Evolutionary conservation across 2,888 invertebrate genomes (phyloP), one percentile per base, ranked within the genome.

Genomic region (Amiota minor): DNA sequence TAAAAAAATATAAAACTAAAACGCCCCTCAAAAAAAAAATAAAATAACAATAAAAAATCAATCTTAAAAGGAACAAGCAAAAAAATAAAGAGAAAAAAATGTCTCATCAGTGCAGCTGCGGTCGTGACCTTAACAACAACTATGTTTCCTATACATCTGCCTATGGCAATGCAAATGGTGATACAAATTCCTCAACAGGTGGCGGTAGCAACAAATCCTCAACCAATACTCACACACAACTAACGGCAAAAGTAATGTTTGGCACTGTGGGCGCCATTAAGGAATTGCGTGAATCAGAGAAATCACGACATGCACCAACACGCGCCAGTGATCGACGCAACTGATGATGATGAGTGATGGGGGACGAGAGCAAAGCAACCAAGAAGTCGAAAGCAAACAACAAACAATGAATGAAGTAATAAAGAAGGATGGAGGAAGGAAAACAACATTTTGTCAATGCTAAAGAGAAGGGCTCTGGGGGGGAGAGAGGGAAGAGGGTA

Each of bases 171-270:
- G 86, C 88, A 74, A 88, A 88, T 83, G 88, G 88, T 73, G 89
- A 89, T 64, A 79, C 87, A 68, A 86, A 84, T 70, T 77, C 82
- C 56, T 75, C 75, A 35, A 65, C 77, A n/a, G 74, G 78, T 70
- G 75, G 75, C 14, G 65, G 53, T 18, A 68, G 65, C n/a, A 75
- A 75, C 75, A 82, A 82, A 68, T 75, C 77, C 73, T 75, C 78
- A 2, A 73, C 75, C 56, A 76, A 78, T n/a, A 49, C 80, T 83
- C 88, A 87, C 75, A 85, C 89, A 68, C 88, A 94, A 90, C 92
- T 94, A 88, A 93, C 93, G 80, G 93, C 94, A 88, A 94, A 94
- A 91, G 93, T 94, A 77, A 92, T 94, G 88, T 94, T 94, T 88
- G 93, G 94, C 76, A 93, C 93, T 81, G 93, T 94, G 87, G 92